Conservation (phyloP, 1,140 invertebrate species). For the Antheraea pernyi region DNA sequence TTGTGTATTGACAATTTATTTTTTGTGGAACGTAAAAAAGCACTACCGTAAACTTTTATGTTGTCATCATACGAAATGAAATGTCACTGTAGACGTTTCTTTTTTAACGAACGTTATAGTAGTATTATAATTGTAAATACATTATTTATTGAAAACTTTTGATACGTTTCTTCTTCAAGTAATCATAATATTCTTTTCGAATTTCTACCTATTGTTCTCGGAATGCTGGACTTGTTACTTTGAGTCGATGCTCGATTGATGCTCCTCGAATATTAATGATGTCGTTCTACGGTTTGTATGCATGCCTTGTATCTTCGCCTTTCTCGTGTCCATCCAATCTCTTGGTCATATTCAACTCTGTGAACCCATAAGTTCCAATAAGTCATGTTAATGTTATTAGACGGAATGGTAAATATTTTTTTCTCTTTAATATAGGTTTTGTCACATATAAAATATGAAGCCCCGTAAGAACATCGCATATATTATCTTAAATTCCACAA, state of each 20-base stretch:
- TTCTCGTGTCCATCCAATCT: constrained; percentile 34
- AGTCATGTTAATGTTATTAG: not conserved
- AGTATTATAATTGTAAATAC: too few relatives aligned
- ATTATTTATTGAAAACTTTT: not conserved
- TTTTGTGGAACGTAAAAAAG: too few relatives aligned
- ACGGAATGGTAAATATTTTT: not conserved
- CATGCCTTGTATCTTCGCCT: constrained; percentile 32
- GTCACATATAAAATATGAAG: too few relatives aligned
- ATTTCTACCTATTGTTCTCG: constrained; percentile 23
- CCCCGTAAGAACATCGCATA: too few relatives aligned
- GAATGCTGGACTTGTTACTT: constrained; percentile 30
- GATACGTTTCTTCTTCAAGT: constrained; percentile 3
- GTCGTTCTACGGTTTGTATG: constrained; percentile 34
- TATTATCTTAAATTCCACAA: too few relatives aligned
- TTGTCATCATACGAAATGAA: too few relatives aligned
- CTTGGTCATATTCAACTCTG: constrained; percentile 9
- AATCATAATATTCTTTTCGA: constrained; percentile 19
- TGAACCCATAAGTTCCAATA: not conserved
- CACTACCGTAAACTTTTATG: too few relatives aligned
- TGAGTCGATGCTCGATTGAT: constrained; percentile 20
- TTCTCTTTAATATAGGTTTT: too few relatives aligned
- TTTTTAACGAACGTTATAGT: too few relatives aligned
- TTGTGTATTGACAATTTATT: too few relatives aligned
- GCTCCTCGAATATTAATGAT: constrained; percentile 33
- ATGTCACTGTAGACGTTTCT: too few relatives aligned